These are phyloP conservation scores for Ophonus ardosiacus DNA, from an alignment of 2,888 invertebrate species.

Conservation along the genomic window DNA sequence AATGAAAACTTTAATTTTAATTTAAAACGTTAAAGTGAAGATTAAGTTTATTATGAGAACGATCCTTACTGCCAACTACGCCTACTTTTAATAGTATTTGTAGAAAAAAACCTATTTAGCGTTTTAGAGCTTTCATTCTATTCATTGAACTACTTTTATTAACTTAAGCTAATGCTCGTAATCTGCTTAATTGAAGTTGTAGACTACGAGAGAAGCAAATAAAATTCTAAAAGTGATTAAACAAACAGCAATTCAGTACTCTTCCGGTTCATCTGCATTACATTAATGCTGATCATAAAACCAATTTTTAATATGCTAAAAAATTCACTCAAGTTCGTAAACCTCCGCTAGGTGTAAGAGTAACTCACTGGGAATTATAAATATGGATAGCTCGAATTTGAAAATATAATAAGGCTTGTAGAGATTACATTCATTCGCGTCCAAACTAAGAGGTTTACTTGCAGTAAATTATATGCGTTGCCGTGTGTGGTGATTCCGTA, in stretches of 20 bases:
- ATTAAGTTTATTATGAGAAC: too few relatives aligned
- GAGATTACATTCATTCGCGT: slow-evolving; percentile 20
- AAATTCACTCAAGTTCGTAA: slow-evolving; percentile 5
- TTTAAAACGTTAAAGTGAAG: too few relatives aligned
- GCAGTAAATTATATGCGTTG: slow-evolving; percentile 7
- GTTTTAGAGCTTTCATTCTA: too few relatives aligned
- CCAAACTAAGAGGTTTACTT: slow-evolving; percentile 15
- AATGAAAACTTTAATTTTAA: too few relatives aligned
- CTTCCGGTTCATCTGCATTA: neutral
- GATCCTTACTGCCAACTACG: too few relatives aligned
- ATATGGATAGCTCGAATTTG: slow-evolving; percentile 22
- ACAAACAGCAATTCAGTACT: neutral
- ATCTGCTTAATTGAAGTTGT: too few relatives aligned
- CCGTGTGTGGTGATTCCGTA: slow-evolving; percentile 17
- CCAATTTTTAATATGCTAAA: slow-evolving; percentile 8
- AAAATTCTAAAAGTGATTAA: neutral
- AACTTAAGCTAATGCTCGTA: too few relatives aligned
- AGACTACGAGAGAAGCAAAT: neutral
- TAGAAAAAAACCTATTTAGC: too few relatives aligned
- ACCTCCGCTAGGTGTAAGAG: neutral
- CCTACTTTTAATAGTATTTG: too few relatives aligned
- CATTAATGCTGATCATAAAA: neutral
- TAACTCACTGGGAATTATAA: slow-evolving; percentile 1
- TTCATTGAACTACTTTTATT: too few relatives aligned
- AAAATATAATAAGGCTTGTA: slow-evolving; percentile 18